Conservation (phyloP, 2,888 invertebrate genomes). For the Lasius fuliginosus region DNA sequence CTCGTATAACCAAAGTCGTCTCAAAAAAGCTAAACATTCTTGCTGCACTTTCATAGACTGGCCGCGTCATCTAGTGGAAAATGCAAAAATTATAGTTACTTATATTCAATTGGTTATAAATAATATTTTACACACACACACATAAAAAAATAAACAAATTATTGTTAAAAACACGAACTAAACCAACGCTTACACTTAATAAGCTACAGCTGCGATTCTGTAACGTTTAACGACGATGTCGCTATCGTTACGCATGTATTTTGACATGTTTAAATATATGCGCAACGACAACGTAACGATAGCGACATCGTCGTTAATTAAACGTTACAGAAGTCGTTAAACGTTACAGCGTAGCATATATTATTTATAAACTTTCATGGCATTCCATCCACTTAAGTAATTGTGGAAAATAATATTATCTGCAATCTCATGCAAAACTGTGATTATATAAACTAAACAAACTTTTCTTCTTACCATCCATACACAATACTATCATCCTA, state of each 20-base stretch:
- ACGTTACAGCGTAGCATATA: background rate
- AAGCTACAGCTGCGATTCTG: too few relatives aligned
- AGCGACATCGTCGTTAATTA: too few relatives aligned
- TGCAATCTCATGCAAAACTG: background rate
- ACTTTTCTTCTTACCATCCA: background rate
- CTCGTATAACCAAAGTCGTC: background rate
- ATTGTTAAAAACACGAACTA: background rate
- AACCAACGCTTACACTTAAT: background rate
- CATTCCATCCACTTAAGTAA: background rate
- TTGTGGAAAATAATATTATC: background rate
- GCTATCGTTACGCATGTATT: too few relatives aligned
- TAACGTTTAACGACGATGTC: too few relatives aligned
- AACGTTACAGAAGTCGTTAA: too few relatives aligned
- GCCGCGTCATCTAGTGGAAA: conserved; percentile 24
- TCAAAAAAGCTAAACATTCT: background rate
- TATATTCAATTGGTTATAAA: background rate
- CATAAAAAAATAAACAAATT: background rate
- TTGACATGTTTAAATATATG: too few relatives aligned
- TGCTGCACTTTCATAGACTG: background rate
- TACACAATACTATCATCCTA: background rate
- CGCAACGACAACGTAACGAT: too few relatives aligned
- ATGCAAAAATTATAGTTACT: background rate
- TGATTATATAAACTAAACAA: background rate
- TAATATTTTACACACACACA: background rate
- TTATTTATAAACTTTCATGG: background rate